phyloP scores from a whole-genome alignment of 2,113 vertebrate genomes.

The Pseudorasbora parva region DNA sequence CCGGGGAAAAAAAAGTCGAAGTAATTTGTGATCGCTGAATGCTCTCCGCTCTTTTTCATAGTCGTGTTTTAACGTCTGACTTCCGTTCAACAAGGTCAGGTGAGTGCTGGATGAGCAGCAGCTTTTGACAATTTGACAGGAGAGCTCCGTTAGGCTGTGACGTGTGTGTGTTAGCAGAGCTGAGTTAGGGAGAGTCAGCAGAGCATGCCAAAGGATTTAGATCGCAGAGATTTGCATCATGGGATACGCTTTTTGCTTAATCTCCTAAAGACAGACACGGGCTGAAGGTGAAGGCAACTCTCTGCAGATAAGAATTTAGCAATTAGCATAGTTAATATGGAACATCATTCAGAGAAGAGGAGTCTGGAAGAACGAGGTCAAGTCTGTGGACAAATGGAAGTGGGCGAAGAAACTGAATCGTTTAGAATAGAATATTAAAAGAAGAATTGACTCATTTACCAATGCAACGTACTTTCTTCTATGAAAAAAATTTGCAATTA shows the following conservation, averaged over 20 bases:
- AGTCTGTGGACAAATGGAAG: slow-evolving; percentile 35
- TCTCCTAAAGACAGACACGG: slow-evolving; percentile 75
- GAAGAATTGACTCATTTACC: neutral
- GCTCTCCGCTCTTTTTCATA: neutral
- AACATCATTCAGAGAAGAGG: slow-evolving; percentile 49
- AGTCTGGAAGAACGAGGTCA: slow-evolving; percentile 60
- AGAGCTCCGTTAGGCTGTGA: slow-evolving; percentile 44
- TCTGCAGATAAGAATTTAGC: slow-evolving; percentile 70
- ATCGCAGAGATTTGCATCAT: slow-evolving; percentile 74
- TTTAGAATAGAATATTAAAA: neutral
- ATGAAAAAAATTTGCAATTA: neutral
- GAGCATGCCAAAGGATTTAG: slow-evolving; percentile 74
- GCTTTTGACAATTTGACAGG: slow-evolving; percentile 43
- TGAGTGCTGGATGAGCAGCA: slow-evolving; percentile 41
- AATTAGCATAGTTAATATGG: slow-evolving; percentile 78
- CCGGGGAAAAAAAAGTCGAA: slow-evolving; percentile 38
- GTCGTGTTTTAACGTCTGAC: slow-evolving; percentile 27
- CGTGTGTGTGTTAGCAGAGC: slow-evolving; percentile 61
- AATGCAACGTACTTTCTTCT: too few species aligned
- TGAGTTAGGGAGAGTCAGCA: slow-evolving; percentile 60
- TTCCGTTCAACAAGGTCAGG: slow-evolving; percentile 58
- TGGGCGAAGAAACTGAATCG: neutral
- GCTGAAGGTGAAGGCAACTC: slow-evolving; percentile 69
- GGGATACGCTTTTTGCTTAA: slow-evolving; percentile 69
- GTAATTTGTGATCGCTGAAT: slow-evolving; percentile 33